These are phyloP conservation scores for Micrastur ruficollis DNA, from an alignment of 2,797 vertebrate genomes.

Conservation along the genomic window DNA sequence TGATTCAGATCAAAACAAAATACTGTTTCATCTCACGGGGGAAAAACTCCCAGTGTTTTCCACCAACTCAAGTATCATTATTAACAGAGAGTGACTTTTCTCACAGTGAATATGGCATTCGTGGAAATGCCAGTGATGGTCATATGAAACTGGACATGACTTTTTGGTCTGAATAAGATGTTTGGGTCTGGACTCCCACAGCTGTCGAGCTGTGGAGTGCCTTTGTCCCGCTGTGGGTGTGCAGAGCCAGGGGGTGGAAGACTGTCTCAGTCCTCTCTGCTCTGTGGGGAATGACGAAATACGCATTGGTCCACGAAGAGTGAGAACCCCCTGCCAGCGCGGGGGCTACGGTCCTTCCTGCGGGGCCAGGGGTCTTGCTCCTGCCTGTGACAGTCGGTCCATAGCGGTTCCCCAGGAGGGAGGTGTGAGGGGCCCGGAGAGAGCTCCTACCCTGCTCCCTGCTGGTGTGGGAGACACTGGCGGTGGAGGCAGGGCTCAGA, in stretches of 20 bases:
- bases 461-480: not conserved
- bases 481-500: not conserved
- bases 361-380: not conserved
- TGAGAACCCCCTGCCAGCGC: not conserved
- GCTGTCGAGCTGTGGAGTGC: not conserved
- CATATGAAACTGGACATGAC: not conserved
- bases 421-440: not conserved
- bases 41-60: constrained; percentile 24
- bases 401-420: not conserved
- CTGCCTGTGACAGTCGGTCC: not conserved
- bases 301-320: not conserved
- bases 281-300: not conserved
- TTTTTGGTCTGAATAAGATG: constrained; percentile 21
- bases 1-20: constrained; percentile 20
- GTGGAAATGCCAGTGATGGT: constrained; percentile 1
- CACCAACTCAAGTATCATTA: constrained; percentile 2
- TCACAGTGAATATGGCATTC: not conserved
- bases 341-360: not conserved
- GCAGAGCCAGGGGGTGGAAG: not conserved
- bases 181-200: constrained; percentile 22
- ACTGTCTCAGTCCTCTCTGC: not conserved
- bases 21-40: not conserved
- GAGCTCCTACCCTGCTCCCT: not conserved
- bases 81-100: constrained; percentile 15
- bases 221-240: constrained; percentile 30